These are phyloP conservation scores for Notolepis coatsorum DNA, from an alignment of 2,797 vertebrate genomes.

Conservation along the genomic window DNA sequence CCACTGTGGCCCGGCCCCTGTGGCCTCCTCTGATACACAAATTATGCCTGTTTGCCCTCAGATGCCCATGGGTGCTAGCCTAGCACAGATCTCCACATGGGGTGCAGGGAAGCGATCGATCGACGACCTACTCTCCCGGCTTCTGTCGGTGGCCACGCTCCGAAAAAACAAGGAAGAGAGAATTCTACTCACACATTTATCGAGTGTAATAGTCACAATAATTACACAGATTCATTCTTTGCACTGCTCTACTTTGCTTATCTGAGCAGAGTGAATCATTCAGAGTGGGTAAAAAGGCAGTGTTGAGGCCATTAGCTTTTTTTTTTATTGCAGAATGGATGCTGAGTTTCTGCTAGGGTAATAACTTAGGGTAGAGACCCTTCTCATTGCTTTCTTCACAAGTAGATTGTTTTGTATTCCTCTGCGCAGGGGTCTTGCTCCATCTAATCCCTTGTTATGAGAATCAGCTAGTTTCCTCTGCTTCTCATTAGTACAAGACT, in stretches of 20 bases:
- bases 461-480: conserved; percentile 23
- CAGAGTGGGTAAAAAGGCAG: not conserved
- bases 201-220: conserved; percentile 42
- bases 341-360: conserved; percentile 27
- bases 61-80: conserved; percentile 37
- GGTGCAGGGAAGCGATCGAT: conserved; percentile 49
- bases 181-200: conserved; percentile 42
- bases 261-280: conserved; percentile 16
- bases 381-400: conserved; percentile 8
- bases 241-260: conserved; percentile 1
- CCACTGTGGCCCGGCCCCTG: conserved; percentile 30
- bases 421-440: conserved; percentile 23
- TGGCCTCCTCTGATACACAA: conserved; percentile 54
- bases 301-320: conserved; percentile 21
- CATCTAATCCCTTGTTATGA: conserved; percentile 46
- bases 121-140: conserved; percentile 22
- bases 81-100: conserved; percentile 43
- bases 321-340: conserved; percentile 22
- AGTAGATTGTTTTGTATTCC: conserved; percentile 12
- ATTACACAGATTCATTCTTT: conserved; percentile 18
- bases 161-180: conserved; percentile 12
- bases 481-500: conserved; percentile 54
- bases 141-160: conserved; percentile 20
- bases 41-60: conserved; percentile 38
- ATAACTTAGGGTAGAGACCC: conserved; percentile 29